Base-by-base conservation (phyloP, 2,113 vertebrate genomes). In the Podilymbus podiceps region DNA sequence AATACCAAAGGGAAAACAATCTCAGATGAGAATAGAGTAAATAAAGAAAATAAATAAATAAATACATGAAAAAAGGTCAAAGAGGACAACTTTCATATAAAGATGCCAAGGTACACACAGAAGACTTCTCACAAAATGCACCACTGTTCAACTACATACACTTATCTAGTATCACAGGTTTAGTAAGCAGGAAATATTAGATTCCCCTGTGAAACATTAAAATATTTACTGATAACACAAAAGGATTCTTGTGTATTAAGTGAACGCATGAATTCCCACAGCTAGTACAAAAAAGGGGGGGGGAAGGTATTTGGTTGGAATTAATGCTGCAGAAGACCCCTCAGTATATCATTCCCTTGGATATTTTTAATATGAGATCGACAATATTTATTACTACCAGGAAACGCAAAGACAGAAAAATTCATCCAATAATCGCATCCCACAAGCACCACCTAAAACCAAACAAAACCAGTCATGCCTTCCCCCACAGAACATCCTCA, bases 141-240 rank as follows among this genome's bases (percentile, higher is more conserved):
- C 8, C 68, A 14, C 63, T n/a, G 55, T 30, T 93, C 79, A 55
- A 59, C 15, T 56, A 14, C 35, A 42, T 30, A 8, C 4, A 27
- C 60, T 96, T 92, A 92, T 97, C 89, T 92, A 50, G 77, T 66
- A 53, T 52, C 79, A 46, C 72, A 93, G 85, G 85, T 93, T 88
- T 89, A 86, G 76, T 23, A 62, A 88, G 83, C 86, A 95, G 76
- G 75, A 96, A 93, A 92, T 55, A 81, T 12, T n/a, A 71, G 83
- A 96, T 69, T 90, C 83, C 88, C 63, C 63, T 38, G 83, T 73
- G 91, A 95, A 91, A 82, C 66, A 82, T 74, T 82, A 75, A 64
- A 94, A 87, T 72, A 74, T 95, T 81, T 92, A 95, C 80, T 87
- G 91, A 89, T 89, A 84, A 93, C 31, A 84, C 68, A 74, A 73